Conservation (phyloP, 2,888 invertebrate genomes). For the Lycia hirtaria region DNA sequence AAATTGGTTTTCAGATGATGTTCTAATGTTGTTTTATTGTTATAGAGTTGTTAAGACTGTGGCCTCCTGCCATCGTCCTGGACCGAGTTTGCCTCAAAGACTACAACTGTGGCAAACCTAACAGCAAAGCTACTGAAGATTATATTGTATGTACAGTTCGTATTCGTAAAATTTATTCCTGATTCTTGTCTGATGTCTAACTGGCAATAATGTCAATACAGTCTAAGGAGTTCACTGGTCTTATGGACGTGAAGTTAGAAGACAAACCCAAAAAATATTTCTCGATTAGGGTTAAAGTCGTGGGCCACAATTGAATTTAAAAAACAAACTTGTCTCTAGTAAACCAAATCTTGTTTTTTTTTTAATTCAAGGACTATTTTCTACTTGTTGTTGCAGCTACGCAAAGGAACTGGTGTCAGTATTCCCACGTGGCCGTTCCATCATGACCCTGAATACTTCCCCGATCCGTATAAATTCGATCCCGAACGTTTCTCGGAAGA, state of each 20-base stretch:
- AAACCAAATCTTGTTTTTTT: background rate
- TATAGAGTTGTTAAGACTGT: slow-evolving; percentile 73
- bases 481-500: slow-evolving; percentile 65
- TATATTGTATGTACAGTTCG: slow-evolving; percentile 65
- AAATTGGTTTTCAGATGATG: no score
- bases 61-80: slow-evolving; percentile 68
- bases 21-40: no score
- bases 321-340: no score
- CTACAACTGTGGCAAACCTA: slow-evolving; percentile 70
- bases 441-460: slow-evolving; percentile 54
- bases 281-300: no score
- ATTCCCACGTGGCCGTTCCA: slow-evolving; percentile 68
- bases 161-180: no score
- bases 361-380: background rate
- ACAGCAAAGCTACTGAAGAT: slow-evolving; percentile 55
- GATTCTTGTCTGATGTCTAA: no score
- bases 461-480: slow-evolving; percentile 59
- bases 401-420: slow-evolving; percentile 58
- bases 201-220: no score
- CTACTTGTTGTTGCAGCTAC: slow-evolving; percentile 55
- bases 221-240: no score
- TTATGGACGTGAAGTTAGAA: no score
- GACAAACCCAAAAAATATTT: no score
- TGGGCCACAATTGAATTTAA: no score
- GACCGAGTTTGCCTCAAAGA: slow-evolving; percentile 81